Evolutionary conservation across 2,113 vertebrate species (phyloP).

Genomic region (Xiphophorus couchianus): DNA sequence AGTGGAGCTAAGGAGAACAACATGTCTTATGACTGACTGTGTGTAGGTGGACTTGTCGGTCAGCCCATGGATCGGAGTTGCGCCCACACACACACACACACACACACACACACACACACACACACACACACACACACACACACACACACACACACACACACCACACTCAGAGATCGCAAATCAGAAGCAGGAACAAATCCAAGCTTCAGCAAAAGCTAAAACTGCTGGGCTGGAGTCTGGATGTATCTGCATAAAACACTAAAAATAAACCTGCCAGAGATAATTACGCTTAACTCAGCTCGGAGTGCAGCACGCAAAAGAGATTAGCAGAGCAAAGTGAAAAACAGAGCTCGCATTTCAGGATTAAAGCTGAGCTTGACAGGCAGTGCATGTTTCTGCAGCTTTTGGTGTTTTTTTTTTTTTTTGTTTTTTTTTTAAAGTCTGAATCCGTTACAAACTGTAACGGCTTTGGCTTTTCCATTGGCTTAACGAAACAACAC

Average conservation of each 20-base stretch:
- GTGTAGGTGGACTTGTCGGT: conserved; percentile 63
- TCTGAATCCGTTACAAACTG: neutral
- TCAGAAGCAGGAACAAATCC: neutral
- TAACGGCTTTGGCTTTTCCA: conserved; percentile 1
- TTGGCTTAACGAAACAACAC: neutral
- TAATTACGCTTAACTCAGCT: neutral
- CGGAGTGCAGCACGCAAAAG: neutral
- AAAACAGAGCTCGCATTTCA: conserved; percentile 2
- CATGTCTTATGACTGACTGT: conserved; percentile 49
- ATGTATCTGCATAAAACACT: too few species aligned
- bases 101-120: neutral
- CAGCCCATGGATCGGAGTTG: conserved; percentile 36
- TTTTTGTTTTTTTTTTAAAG: neutral
- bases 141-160: neutral
- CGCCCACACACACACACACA: neutral
- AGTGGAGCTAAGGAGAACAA: conserved; percentile 11
- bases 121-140: neutral
- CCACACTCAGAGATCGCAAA: neutral
- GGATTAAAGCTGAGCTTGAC: neutral
- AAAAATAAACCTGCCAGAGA: neutral
- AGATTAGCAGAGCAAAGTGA: neutral
- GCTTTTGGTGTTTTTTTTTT: neutral
- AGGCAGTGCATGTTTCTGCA: neutral
- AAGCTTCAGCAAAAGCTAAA: neutral
- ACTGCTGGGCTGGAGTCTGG: neutral